Base-by-base conservation (phyloP, 2,113 vertebrate genomes). In the Agapornis roseicollis region DNA sequence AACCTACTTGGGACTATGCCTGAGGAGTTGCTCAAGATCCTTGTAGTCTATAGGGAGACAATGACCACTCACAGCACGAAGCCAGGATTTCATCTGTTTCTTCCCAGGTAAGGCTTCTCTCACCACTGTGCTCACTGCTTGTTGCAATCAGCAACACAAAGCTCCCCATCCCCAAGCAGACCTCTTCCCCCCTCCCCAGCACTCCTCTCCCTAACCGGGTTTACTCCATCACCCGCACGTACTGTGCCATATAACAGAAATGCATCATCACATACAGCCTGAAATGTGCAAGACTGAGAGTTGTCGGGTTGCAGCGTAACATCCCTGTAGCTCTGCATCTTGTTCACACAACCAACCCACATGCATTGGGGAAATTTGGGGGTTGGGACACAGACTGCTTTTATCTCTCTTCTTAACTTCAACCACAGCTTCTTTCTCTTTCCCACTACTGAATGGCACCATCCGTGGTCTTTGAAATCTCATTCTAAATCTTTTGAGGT, bases 361-460 rank as follows among this genome's bases (percentile, higher is more conserved):
- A 41, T 55, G 78, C 47, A 7, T 13, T 60, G 42, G 70, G 78
- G 70, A 66, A 87, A 79, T 46, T 28, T 81, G 10, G 78, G 72
- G 81, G 28, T 55, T 81, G 70, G 85, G 88, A 53, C 63, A 82
- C 47, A 73, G 52, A 20, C 28, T 78, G 91, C 33, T 93, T 91
- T 91, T 80, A 19, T 83, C 82, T 92, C 73, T 81, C 66, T 81
- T 89, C 86, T 63, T 78, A 82, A 92, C 58, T 61, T 61, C 50
- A 96, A 87, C 85, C 60, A n/a, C 27, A 2, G 83, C 50, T 94
- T 89, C 63, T 47, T 70, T 88, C 93, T 95, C 70, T 63, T 91
- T 71, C 89, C 89, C 77, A 81, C 63, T 85, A 68, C 81, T 29
- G 78, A 82, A 72, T 20, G 44, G n/a, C 47, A 42, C 17, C 28